Base-by-base conservation (phyloP, 2,888 invertebrate genomes). In the Ennomos quercinarius region DNA sequence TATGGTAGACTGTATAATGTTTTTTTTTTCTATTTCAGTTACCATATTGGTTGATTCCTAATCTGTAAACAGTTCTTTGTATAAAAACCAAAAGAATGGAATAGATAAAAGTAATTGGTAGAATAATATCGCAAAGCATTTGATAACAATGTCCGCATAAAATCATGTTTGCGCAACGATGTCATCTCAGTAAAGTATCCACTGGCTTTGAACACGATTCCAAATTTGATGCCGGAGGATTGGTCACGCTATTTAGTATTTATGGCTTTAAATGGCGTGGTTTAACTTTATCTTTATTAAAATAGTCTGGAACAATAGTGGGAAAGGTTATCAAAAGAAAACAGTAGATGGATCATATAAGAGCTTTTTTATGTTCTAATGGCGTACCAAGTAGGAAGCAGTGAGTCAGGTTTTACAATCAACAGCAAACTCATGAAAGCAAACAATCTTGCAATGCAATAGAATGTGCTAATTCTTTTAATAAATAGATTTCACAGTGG, bases 211-310 rank as follows among this genome's bases (percentile, higher is more conserved):
- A 57, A 60, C 53, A 57, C 50, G 56, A 57, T 53, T 52, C 48
- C 11, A 48, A 39, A 43, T 47, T 40, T 48, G 11, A 48, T 37
- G 45, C 57, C 42, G 57, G 40, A 36, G 51, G 68, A 81, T 80
- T 79, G 72, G 71, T 70, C 70, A 57, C 73, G 76, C 77, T 77
- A 78, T 77, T 83, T 81, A 77, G 72, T 65, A 67, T 79, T 80
- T 78, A 82, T 68, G 70, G 74, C 74, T 72, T 73, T 67, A 74
- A 81, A 82, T 81, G 80, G 78, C 71, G 76, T 68, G 68, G 44
- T 53, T 59, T 49, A 59, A 49, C 48, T 59, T 53, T 44, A 58
- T 53, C 53, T 49, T 49, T 54, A 53, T 59, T 46, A 54, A 59
- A 50, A 59, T 49, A 59, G 41, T 45, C 37, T 50, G 49, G 38